Percentiles rank a stretch among this genome's conserved stretches.
Conservation (phyloP, 2,888 invertebrate species). For the Drosophila eohydei region DNA sequence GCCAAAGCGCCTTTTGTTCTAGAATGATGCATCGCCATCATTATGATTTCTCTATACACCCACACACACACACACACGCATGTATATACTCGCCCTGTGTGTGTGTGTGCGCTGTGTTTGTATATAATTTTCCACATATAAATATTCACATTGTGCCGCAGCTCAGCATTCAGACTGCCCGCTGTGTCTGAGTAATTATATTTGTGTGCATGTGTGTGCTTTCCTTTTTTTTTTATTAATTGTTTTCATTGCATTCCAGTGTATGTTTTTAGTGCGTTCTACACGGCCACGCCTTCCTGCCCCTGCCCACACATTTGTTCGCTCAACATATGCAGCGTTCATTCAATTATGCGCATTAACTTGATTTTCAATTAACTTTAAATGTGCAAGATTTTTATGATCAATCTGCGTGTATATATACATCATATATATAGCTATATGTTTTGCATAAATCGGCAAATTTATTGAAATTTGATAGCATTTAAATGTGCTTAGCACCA, state of each 20-base stretch:
- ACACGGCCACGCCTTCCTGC: not conserved
- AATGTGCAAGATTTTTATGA: slow-evolving; percentile 52
- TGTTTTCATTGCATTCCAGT: slow-evolving; percentile 73
- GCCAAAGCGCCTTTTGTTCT: slow-evolving; percentile 68
- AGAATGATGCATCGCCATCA: slow-evolving; percentile 80
- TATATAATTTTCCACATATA: slow-evolving; percentile 79
- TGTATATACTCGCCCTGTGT: slow-evolving; percentile 10
- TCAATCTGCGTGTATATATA: slow-evolving; percentile 30
- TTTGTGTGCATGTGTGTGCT: slow-evolving; percentile 35
- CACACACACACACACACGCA: not conserved
- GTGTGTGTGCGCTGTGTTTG: slow-evolving; percentile 56
- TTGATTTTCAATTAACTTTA: slow-evolving; percentile 81
- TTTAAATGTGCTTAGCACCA: slow-evolving; percentile 10
- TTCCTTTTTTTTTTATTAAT: slow-evolving; percentile 37
- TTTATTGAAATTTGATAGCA: slow-evolving; percentile 19
- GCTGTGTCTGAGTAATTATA: slow-evolving; percentile 70
- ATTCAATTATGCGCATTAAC: slow-evolving; percentile 80
- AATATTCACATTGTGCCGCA: slow-evolving; percentile 71
- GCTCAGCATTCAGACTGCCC: slow-evolving; percentile 35
- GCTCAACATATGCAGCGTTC: slow-evolving; percentile 57
- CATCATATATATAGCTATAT: slow-evolving; percentile 16
- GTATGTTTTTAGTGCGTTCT: slow-evolving; percentile 62
- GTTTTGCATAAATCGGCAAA: slow-evolving; percentile 13
- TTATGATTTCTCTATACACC: slow-evolving; percentile 68
- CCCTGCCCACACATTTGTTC: not conserved